Conservation (phyloP, 2,888 invertebrate genomes). For the Nematopogon swammerdamellus region DNA sequence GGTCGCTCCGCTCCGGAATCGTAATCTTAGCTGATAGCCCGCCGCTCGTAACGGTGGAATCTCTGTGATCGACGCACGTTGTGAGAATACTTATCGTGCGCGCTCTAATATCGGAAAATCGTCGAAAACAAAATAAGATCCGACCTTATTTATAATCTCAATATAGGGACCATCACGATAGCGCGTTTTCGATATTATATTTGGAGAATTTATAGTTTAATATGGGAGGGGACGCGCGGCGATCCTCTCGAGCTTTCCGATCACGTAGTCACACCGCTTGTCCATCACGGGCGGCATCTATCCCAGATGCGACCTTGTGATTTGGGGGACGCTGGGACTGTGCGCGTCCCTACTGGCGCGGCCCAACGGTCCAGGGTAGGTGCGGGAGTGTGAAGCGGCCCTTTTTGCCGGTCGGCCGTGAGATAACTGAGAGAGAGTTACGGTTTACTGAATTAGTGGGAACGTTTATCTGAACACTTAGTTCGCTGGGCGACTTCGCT, state of each 20-base stretch:
- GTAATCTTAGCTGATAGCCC: too few species aligned
- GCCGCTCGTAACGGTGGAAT: too few species aligned
- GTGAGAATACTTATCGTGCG: not conserved
- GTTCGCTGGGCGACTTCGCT: too few species aligned
- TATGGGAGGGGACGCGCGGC: not conserved
- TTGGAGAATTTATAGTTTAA: slow-evolving; percentile 2
- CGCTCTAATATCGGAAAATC: not conserved
- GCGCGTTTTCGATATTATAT: slow-evolving; percentile 1
- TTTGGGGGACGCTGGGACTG: too few species aligned
- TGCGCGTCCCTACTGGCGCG: too few species aligned
- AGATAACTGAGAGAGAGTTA: too few species aligned
- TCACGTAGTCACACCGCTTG: slow-evolving; percentile 1
- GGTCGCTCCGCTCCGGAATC: too few species aligned
- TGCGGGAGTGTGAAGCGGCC: too few species aligned
- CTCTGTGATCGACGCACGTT: not conserved
- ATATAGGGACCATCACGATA: not conserved
- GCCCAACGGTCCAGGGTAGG: too few species aligned
- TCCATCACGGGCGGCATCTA: slow-evolving; percentile 1
- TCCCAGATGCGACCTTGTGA: not conserved
- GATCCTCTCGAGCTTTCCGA: not conserved
- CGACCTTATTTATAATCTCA: not conserved
- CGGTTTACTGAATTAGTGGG: too few species aligned
- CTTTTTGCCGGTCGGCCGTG: too few species aligned
- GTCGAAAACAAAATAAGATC: not conserved
- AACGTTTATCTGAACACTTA: too few species aligned